Conservation (phyloP, 2,888 invertebrate genomes). For the Carterocephalus palaemon region DNA sequence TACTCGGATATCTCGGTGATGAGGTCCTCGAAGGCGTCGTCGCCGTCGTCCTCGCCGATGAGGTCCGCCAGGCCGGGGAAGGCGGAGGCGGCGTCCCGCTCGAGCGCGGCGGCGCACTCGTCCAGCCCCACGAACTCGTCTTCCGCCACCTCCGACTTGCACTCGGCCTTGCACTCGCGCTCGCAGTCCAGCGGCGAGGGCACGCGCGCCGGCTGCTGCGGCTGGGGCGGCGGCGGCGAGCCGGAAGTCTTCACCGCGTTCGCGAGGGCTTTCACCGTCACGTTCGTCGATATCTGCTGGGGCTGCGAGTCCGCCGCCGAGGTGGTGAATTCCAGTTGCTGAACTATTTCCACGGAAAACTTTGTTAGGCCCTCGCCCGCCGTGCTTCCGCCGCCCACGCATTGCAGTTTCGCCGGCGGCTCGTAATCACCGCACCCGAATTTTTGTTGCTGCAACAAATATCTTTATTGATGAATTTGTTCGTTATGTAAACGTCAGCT, state of each 20-base stretch:
- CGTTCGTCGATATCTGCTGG: slow-evolving; percentile 94
- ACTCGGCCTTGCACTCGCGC: slow-evolving; percentile 87
- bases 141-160: slow-evolving; percentile 88
- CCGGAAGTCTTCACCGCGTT: slow-evolving; percentile 71
- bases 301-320: slow-evolving; percentile 92
- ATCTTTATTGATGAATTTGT: neutral
- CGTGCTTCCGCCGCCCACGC: slow-evolving; percentile 67
- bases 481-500: no score
- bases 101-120: slow-evolving; percentile 90
- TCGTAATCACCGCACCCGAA: slow-evolving; percentile 86
- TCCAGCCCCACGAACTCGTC: slow-evolving; percentile 92
- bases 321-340: slow-evolving; percentile 93
- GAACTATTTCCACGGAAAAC: slow-evolving; percentile 95
- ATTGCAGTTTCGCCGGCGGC: slow-evolving; percentile 86
- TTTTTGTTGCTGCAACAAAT: slow-evolving; percentile 88
- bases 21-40: slow-evolving; percentile 90
- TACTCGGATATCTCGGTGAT: slow-evolving; percentile 92
- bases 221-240: slow-evolving; percentile 65
- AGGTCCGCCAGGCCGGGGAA: slow-evolving; percentile 89
- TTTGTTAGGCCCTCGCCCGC: slow-evolving; percentile 80
- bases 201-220: slow-evolving; percentile 78
- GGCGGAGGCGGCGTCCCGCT: slow-evolving; percentile 88
- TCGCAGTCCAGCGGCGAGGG: slow-evolving; percentile 90
- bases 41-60: slow-evolving; percentile 90
- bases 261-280: slow-evolving; percentile 87